These are phyloP conservation scores for Proterorhinus semilunaris DNA, from an alignment of 2,113 vertebrate species.

Conservation along the genomic window DNA sequence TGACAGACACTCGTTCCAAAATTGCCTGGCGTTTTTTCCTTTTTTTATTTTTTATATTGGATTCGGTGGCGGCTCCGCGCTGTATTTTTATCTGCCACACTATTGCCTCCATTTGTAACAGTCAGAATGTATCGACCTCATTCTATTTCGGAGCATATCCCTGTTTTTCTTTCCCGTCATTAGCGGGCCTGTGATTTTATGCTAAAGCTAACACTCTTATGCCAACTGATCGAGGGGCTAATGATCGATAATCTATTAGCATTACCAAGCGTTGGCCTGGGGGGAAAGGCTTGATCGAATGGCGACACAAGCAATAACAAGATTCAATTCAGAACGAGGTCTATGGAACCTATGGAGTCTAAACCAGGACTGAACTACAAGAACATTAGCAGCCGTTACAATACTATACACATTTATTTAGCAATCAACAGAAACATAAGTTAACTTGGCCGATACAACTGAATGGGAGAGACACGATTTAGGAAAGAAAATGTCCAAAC, in stretches of 20 bases:
- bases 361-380: too few relatives aligned
- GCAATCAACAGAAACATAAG: too few relatives aligned
- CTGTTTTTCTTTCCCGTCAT: constrained; percentile 11
- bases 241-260: constrained; percentile 44
- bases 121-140: constrained; percentile 22
- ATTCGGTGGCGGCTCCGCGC: constrained; percentile 18
- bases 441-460: too few relatives aligned
- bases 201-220: constrained; percentile 12
- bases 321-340: neutral
- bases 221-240: constrained; percentile 17
- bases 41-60: neutral
- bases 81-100: constrained; percentile 24
- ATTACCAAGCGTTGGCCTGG: neutral
- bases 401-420: too few relatives aligned
- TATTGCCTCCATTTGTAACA: constrained; percentile 21
- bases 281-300: constrained; percentile 11
- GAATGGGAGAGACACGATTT: too few relatives aligned
- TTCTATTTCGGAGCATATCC: constrained; percentile 31
- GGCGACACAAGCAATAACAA: constrained; percentile 4
- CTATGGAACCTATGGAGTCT: too few relatives aligned
- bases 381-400: too few relatives aligned
- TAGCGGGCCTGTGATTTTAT: constrained; percentile 6
- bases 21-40: constrained; percentile 36
- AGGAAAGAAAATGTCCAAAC: too few relatives aligned
- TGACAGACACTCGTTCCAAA: constrained; percentile 45